phyloP scores from a whole-genome alignment of 2,797 vertebrate species.

The Dermochelys coriacea region DNA sequence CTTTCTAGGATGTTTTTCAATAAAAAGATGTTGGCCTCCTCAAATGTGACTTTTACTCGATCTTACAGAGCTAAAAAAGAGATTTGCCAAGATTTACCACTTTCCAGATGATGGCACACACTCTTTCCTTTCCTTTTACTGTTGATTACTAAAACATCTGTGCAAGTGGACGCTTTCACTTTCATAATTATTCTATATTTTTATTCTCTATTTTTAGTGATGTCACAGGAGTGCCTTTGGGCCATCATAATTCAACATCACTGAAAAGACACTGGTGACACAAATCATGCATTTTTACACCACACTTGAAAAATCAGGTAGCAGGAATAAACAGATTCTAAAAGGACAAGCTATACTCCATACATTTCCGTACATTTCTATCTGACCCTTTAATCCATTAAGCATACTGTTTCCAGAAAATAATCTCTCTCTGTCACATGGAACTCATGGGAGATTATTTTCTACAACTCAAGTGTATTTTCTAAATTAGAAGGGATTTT shows the following conservation, averaged over 20 bases:
- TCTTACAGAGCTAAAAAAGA: neutral
- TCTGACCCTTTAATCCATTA: neutral
- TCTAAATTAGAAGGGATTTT: neutral
- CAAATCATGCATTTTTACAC: neutral
- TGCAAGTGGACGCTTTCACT: neutral
- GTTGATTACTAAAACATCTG: neutral
- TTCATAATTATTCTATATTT: neutral
- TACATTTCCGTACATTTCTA: rapidly evolving
- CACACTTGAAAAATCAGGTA: neutral
- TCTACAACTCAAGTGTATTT: neutral
- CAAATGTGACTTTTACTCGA: neutral
- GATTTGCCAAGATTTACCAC: neutral
- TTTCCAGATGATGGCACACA: neutral
- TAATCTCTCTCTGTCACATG: neutral
- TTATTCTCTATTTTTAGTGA: neutral
- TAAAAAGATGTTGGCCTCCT: neutral
- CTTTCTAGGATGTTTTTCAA: neutral
- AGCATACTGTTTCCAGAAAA: neutral
- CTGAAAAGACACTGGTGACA: neutral
- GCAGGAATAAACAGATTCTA: neutral
- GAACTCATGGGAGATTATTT: neutral
- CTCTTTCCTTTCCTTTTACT: neutral
- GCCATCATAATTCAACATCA: neutral
- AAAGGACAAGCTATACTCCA: neutral
- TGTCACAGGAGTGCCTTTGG: neutral